A percentile compares a stretch with the other conserved stretches of the same genome.
Conservation (phyloP, 2,888 invertebrate genomes). For the Linyphia triangularis region DNA sequence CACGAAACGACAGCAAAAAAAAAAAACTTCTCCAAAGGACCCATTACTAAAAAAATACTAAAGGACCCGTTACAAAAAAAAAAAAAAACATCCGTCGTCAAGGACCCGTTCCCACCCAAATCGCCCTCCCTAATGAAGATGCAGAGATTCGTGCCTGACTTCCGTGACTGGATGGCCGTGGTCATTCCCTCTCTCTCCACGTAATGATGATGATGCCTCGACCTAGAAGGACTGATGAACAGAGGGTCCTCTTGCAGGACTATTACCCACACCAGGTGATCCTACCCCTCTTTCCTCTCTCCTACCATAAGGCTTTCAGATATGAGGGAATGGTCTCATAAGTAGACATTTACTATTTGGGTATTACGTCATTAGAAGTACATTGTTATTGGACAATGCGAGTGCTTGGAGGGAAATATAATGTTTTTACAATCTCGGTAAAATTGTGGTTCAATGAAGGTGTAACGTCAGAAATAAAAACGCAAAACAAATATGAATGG, state of each 20-base stretch:
- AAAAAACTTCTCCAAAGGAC: background rate
- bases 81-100: background rate
- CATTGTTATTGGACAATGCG: no score
- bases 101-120: constrained; percentile 27
- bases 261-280: constrained; percentile 39
- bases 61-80: background rate
- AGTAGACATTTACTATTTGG: no score
- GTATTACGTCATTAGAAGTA: no score
- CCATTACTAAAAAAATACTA: background rate
- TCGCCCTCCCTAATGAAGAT: constrained; percentile 54
- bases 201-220: constrained; percentile 54
- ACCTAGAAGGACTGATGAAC: constrained; percentile 36
- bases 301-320: no score
- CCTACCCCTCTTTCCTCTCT: constrained; percentile 19
- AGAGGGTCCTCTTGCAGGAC: constrained; percentile 16
- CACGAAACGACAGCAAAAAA: background rate
- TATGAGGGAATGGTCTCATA: no score
- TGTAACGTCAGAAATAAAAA: no score
- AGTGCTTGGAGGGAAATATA: no score
- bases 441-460: no score
- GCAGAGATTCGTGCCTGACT: constrained; percentile 66
- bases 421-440: no score
- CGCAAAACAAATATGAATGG: no score
- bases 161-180: constrained; percentile 30
- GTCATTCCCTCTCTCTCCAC: constrained; percentile 40